Conservation (phyloP, 2,888 invertebrate genomes). For the Tipula unca region DNA sequence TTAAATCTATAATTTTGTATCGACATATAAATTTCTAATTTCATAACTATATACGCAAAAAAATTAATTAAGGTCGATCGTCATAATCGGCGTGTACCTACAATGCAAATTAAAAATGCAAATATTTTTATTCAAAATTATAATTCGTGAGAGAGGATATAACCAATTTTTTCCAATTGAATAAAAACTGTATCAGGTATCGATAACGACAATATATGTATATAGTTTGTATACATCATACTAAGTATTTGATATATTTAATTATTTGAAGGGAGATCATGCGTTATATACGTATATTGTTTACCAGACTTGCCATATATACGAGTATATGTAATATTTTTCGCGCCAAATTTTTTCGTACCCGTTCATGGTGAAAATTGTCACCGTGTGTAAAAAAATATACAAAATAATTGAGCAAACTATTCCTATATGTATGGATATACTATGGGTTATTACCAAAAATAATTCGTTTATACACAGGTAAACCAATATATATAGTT, state of each 20-base stretch:
- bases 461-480: not conserved
- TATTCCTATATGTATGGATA: too few species aligned
- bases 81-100: too few species aligned
- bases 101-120: too few species aligned
- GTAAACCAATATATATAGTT: not conserved
- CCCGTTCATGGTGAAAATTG: not conserved
- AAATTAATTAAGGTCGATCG: too few species aligned
- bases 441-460: too few species aligned
- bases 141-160: constrained; percentile 1
- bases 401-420: not conserved
- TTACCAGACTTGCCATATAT: too few species aligned
- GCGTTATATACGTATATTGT: not conserved
- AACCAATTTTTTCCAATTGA: not conserved
- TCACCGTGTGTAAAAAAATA: not conserved
- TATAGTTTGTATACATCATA: not conserved
- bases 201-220: not conserved
- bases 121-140: too few species aligned
- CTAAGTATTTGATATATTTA: not conserved
- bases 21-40: not conserved
- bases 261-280: not conserved
- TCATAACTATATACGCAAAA: not conserved
- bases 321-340: not conserved
- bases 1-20: not conserved
- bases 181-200: not conserved
- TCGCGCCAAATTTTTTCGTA: not conserved